These are phyloP conservation scores for Taxidea taxus DNA, from an alignment of 2,113 vertebrate species.

Conservation along the genomic window DNA sequence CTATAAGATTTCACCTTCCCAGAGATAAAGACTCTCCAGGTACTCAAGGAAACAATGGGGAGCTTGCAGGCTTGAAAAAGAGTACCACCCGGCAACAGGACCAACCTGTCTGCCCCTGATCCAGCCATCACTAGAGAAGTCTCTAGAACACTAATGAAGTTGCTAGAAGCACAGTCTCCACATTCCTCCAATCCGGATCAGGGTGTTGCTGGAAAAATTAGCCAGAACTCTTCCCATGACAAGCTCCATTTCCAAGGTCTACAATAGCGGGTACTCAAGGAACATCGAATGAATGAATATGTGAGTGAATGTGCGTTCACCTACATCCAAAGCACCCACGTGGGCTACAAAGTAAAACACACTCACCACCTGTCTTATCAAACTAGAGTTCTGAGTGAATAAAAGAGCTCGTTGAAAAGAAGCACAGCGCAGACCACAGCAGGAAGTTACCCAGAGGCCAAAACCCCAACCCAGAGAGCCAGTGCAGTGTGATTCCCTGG, in stretches of 20 bases:
- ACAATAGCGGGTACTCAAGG: not conserved
- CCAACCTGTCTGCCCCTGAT: not conserved
- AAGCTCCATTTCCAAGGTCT: not conserved
- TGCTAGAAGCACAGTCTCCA: not conserved
- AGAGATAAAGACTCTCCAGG: not conserved
- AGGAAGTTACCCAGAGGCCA: not conserved
- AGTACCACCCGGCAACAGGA: not conserved
- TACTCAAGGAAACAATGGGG: slow-evolving; percentile 10
- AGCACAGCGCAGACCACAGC: not conserved
- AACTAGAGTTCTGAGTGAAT: not conserved
- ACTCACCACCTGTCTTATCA: not conserved
- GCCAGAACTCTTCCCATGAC: not conserved
- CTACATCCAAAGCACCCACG: not conserved
- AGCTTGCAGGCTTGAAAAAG: not conserved
- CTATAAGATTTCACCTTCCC: slow-evolving; percentile 32
- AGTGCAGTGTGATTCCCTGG: not conserved
- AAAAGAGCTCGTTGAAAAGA: slow-evolving; percentile 44
- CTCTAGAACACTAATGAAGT: slow-evolving; percentile 2
- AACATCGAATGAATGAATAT: not conserved
- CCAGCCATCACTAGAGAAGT: not conserved
- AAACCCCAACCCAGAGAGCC: slow-evolving; percentile 17
- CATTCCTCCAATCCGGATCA: not conserved
- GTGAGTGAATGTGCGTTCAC: not conserved
- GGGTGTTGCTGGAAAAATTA: slow-evolving; percentile 4
- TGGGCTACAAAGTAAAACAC: not conserved